A percentile compares a stretch with the other conserved stretches of the same genome.
phyloP scores from a whole-genome alignment of 1,140 invertebrate species.

The Cryptotermes secundus region DNA sequence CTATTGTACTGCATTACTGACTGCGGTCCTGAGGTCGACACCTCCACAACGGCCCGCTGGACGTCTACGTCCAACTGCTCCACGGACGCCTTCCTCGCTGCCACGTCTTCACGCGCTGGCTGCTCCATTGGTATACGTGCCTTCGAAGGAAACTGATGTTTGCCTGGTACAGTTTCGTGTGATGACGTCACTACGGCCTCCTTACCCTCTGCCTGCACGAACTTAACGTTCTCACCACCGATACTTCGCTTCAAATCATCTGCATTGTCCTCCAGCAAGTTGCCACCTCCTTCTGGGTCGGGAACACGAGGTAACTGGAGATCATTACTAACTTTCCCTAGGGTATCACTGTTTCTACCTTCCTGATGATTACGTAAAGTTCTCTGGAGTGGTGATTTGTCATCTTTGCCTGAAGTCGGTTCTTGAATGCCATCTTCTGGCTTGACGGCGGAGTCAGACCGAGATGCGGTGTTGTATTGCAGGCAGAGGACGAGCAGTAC shows the following conservation, averaged over 20 bases:
- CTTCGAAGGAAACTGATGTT: not conserved
- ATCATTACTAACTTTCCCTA: not conserved
- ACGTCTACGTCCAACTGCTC: not conserved
- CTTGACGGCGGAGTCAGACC: constrained; percentile 18
- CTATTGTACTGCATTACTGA: constrained; percentile 22
- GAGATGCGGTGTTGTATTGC: constrained; percentile 41
- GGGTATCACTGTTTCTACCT: not conserved
- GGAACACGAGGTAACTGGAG: not conserved
- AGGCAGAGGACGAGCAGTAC: constrained; percentile 42
- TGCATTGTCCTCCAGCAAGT: not conserved
- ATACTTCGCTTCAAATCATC: not conserved
- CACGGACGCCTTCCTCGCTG: not conserved
- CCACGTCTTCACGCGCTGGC: constrained; percentile 15
- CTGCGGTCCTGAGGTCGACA: constrained; percentile 10
- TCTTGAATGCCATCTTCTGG: not conserved
- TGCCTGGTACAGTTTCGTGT: not conserved
- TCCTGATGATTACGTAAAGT: not conserved
- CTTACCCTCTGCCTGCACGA: constrained; percentile 25
- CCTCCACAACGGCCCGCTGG: not conserved
- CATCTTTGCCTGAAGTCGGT: not conserved
- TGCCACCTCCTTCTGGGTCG: not conserved
- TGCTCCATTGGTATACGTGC: not conserved
- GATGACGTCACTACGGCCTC: not conserved
- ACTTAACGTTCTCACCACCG: constrained; percentile 30
- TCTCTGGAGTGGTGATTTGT: not conserved